Percentiles rank a stretch among this genome's conserved stretches.
Conservation (phyloP, 1,140 invertebrate species). For the Cydia pomonella region DNA sequence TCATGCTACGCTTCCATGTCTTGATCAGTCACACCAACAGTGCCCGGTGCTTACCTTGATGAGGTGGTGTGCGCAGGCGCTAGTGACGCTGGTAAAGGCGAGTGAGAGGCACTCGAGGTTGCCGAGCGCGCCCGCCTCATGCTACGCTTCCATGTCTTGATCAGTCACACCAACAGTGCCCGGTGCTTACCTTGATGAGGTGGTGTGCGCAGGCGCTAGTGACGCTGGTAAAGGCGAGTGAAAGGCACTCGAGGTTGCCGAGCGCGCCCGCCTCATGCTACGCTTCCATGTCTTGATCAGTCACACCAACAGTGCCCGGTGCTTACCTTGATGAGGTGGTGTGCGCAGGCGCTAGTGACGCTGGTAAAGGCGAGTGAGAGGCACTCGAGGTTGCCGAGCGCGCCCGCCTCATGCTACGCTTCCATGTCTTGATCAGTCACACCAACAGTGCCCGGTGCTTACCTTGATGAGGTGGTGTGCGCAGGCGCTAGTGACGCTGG, state of each 20-base stretch:
- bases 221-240: constrained; percentile 92
- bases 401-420: constrained; percentile 85
- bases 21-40: constrained; percentile 91
- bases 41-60: constrained; percentile 89
- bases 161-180: too few species aligned
- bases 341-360: constrained; percentile 91
- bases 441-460: too few species aligned
- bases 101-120: constrained; percentile 92
- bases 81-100: constrained; percentile 93
- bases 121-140: constrained; percentile 89
- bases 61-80: constrained; percentile 90
- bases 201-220: constrained; percentile 92
- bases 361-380: constrained; percentile 93
- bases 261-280: constrained; percentile 88
- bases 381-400: constrained; percentile 91
- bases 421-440: too few species aligned
- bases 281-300: constrained; percentile 90
- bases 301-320: too few species aligned
- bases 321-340: constrained; percentile 90
- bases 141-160: constrained; percentile 55
- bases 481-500: constrained; percentile 92
- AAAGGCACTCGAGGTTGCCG: constrained; percentile 92
- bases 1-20: constrained; percentile 90
- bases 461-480: constrained; percentile 91
- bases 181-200: constrained; percentile 85